Evolutionary conservation across 2,888 invertebrate species (phyloP), one percentile per base, ranked within the genome.

Genomic region (Trissonchulus latispiculum): DNA sequence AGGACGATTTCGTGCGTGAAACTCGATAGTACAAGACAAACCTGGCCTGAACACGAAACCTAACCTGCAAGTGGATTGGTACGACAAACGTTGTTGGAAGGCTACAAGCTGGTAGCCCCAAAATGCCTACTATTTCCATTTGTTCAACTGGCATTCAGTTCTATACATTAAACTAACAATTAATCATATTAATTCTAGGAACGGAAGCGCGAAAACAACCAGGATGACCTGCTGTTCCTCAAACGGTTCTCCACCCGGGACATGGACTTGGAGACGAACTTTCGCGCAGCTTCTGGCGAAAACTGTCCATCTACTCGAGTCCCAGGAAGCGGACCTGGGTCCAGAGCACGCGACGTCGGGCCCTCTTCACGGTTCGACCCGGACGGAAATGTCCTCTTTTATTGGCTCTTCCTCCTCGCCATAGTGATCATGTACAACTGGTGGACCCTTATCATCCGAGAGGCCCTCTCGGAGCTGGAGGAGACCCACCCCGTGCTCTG

Each of bases 381-480:
- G 8, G 66, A 95, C 85, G 93, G 93, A 81, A 93, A 92, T 85
- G 91, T 93, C 85, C 93, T 93, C 87, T 95, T 94, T 86, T 91
- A 93, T 85, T 95, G 95, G 95, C 86, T 95, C 78, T 90, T 92
- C 87, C 85, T 93, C 77, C 88, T 94, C 79, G 93, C 95, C 69
- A 84, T 90, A 77, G 92, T 93, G 83, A 92, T 95, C 78, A 88
- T 95, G 75, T 95, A 95, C 86, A 95, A 95, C 86, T 87, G 94
- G 78, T 95, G 95, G 95, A 92, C 95, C 36, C 87, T 93, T 76
- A 95, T 95, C 79, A 95, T 94, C 66, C 88, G 95, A 72, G 93
- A 95, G 85, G 94, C 94, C 83, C 91, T 95, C 84, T 92, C 93
- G 32, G 95, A 95, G 83, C 87, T 95, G 76, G 91, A 91, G 87